phyloP scores from a whole-genome alignment of 23 tunicate genomes.

The Aplidium turbinatum region DNA sequence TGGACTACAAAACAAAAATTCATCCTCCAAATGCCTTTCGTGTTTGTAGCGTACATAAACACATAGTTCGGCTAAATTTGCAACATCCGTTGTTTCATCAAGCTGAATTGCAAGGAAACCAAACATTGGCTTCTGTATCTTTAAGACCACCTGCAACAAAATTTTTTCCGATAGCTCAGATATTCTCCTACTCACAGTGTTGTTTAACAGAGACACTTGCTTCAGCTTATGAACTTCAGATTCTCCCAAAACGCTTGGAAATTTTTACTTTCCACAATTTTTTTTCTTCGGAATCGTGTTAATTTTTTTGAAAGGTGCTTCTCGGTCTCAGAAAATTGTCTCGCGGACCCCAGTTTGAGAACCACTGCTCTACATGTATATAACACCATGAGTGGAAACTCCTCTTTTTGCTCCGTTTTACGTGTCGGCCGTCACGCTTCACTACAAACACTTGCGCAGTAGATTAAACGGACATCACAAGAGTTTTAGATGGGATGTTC shows the following conservation, averaged over 20 bases:
- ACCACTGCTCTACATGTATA: no score
- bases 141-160: constrained; percentile 63
- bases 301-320: no score
- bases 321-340: no score
- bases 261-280: no score
- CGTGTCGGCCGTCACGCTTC: no score
- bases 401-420: no score
- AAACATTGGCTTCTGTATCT: constrained; percentile 53
- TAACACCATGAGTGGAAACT: no score
- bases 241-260: constrained; percentile 42
- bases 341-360: no score
- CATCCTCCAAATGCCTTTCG: constrained; percentile 57
- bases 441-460: no score
- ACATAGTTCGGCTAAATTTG: constrained; percentile 50
- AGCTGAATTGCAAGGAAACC: constrained; percentile 61
- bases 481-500: no score
- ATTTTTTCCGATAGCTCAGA: constrained; percentile 58
- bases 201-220: constrained; percentile 56
- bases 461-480: no score
- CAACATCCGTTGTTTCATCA: constrained; percentile 64
- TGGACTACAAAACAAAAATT: constrained; percentile 35
- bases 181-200: constrained; percentile 72
- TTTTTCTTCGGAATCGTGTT: no score
- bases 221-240: constrained; percentile 62
- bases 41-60: constrained; percentile 56